These are phyloP conservation scores for Leptogaster cylindrica DNA, from an alignment of 2,888 invertebrate genomes.

Conservation along the genomic window DNA sequence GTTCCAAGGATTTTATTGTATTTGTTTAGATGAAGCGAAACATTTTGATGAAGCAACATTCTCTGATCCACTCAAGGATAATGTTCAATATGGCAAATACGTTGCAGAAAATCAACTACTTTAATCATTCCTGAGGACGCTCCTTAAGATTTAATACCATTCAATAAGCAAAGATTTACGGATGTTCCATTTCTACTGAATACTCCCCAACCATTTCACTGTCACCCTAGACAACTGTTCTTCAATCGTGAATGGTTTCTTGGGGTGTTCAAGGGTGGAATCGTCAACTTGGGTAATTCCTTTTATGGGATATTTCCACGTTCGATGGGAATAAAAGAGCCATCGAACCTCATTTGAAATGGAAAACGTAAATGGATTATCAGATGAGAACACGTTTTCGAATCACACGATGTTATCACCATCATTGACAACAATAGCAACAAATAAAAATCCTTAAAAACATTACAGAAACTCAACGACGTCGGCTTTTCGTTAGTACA, in stretches of 20 bases:
- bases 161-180: constrained; percentile 24
- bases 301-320: constrained; percentile 30
- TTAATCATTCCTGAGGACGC: too few relatives aligned
- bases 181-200: constrained; percentile 16
- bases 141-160: constrained; percentile 19
- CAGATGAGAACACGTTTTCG: constrained; percentile 14
- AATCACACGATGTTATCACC: constrained; percentile 27
- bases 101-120: too few relatives aligned
- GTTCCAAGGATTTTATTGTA: too few relatives aligned
- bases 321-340: constrained; percentile 28
- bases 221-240: neutral
- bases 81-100: too few relatives aligned
- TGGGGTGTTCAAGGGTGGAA: too few relatives aligned
- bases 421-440: constrained; percentile 22
- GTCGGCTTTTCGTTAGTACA: too few relatives aligned
- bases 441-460: constrained; percentile 31
- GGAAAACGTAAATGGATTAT: constrained; percentile 36
- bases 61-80: too few relatives aligned
- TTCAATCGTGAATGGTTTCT: neutral
- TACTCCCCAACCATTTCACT: neutral
- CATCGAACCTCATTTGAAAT: constrained; percentile 31
- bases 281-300: constrained; percentile 15
- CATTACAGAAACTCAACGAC: too few relatives aligned
- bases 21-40: too few relatives aligned
- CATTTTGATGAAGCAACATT: too few relatives aligned